Percentiles rank a stretch among this genome's conserved stretches.
Conservation (phyloP, 2,113 vertebrate species). For the Corynorhinus townsendii region DNA sequence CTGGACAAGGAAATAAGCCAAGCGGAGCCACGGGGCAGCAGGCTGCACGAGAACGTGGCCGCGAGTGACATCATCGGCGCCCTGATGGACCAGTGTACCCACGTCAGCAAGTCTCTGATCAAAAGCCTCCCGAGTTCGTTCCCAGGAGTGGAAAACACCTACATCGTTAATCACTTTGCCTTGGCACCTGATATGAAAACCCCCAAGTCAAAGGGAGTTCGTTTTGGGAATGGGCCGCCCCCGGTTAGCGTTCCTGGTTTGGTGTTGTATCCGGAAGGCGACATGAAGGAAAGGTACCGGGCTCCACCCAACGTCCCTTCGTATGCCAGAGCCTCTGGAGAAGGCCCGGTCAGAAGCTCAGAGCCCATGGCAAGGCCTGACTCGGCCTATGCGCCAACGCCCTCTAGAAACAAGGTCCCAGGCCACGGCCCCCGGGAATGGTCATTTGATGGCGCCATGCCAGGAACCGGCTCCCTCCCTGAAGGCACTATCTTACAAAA, state of each 20-base stretch:
- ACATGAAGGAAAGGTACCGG: not conserved
- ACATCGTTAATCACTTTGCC: slow-evolving; percentile 50
- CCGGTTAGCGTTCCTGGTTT: not conserved
- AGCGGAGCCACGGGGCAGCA: not conserved
- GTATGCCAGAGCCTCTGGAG: not conserved
- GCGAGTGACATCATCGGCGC: slow-evolving; percentile 60
- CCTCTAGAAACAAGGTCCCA: not conserved
- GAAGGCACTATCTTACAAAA: slow-evolving; percentile 59
- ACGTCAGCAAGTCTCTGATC: slow-evolving; percentile 48
- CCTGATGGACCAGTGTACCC: slow-evolving; percentile 45
- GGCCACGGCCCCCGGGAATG: not conserved
- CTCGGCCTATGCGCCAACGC: not conserved
- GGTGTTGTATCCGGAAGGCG: not conserved
- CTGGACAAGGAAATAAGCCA: slow-evolving; percentile 64
- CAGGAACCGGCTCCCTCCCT: not conserved
- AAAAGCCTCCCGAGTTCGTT: slow-evolving; percentile 17
- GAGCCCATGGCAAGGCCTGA: not conserved
- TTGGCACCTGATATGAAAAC: slow-evolving; percentile 4
- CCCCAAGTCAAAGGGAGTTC: not conserved
- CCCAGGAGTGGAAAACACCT: slow-evolving; percentile 30
- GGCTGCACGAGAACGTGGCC: slow-evolving; percentile 41
- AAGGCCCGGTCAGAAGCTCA: not conserved
- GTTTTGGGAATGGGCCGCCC: not conserved
- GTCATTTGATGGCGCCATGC: not conserved
- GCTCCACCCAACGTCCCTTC: not conserved